Base-by-base conservation (phyloP, 1,140 invertebrate species). In the Chymomyza costata region DNA sequence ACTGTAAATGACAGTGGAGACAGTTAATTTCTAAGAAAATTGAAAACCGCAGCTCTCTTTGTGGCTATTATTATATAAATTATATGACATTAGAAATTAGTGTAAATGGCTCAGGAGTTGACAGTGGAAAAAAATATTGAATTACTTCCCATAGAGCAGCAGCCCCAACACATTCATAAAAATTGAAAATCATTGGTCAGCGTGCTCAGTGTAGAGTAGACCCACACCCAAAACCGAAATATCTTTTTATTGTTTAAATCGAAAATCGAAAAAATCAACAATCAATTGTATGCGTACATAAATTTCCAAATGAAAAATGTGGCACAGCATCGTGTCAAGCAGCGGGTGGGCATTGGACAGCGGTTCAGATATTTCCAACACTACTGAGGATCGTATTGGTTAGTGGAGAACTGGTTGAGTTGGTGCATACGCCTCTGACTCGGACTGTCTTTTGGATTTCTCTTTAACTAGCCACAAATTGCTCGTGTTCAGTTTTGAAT, bases 401-500 rank as follows among this genome's bases (percentile, higher is more conserved):
- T n/a, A n/a, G n/a, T n/a, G n/a, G n/a, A n/a, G n/a, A n/a, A n/a
- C n/a, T n/a, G n/a, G n/a, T n/a, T n/a, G n/a, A n/a, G n/a, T n/a
- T n/a, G n/a, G n/a, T n/a, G n/a, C n/a, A n/a, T n/a, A n/a, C n/a
- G n/a, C n/a, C n/a, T n/a, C n/a, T n/a, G n/a, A n/a, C n/a, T n/a
- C n/a, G n/a, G n/a, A n/a, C n/a, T n/a, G n/a, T n/a, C n/a, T n/a
- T n/a, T n/a, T n/a, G n/a, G n/a, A n/a, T n/a, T n/a, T n/a, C n/a
- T n/a, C n/a, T n/a, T n/a, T n/a, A 25, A 25, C 21, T 78, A 76
- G 61, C 71, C 71, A 76, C 73, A 76, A 76, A 76, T 76, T 76
- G 71, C 62, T 76, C 71, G 71, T 76, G 71, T 76, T 76, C 71
- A 71, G 66, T 71, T 71, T 71, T 80, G 80, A 76, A 76, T 80